Conservation (phyloP, 2,797 vertebrate species). For the Austrolebias charrua region DNA sequence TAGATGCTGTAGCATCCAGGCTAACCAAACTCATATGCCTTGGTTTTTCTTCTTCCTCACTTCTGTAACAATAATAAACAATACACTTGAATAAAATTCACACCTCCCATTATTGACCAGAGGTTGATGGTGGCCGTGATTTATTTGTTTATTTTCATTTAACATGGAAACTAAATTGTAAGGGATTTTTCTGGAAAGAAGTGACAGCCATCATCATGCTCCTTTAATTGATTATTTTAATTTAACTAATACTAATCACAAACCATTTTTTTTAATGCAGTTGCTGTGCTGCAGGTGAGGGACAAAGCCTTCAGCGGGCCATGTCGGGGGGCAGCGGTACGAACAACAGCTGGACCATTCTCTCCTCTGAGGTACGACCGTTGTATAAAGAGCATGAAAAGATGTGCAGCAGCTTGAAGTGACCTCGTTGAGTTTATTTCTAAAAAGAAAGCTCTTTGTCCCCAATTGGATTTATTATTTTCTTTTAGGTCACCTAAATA, state of each 20-base stretch:
- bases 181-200: no score
- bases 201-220: neutral
- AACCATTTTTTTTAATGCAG: slow-evolving; percentile 13
- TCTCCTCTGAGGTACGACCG: slow-evolving; percentile 80
- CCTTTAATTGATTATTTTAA: neutral
- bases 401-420: slow-evolving; percentile 5
- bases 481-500: slow-evolving; percentile 49
- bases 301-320: slow-evolving; percentile 63
- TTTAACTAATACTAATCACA: neutral
- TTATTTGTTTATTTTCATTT: no score
- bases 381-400: slow-evolving; percentile 2
- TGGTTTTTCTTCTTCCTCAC: neutral
- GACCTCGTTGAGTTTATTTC: slow-evolving; percentile 39
- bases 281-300: slow-evolving; percentile 69
- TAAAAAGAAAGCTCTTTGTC: slow-evolving; percentile 27
- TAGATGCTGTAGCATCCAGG: no score
- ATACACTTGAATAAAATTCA: neutral
- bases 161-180: no score
- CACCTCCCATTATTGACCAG: neutral
- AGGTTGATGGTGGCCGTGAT: no score
- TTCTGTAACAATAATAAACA: neutral
- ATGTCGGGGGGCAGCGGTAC: slow-evolving; percentile 83
- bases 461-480: slow-evolving; percentile 23
- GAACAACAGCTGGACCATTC: slow-evolving; percentile 86
- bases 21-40: neutral